phyloP scores from a whole-genome alignment of 1,140 invertebrate genomes.

The Pemphigus obesinymphae region DNA sequence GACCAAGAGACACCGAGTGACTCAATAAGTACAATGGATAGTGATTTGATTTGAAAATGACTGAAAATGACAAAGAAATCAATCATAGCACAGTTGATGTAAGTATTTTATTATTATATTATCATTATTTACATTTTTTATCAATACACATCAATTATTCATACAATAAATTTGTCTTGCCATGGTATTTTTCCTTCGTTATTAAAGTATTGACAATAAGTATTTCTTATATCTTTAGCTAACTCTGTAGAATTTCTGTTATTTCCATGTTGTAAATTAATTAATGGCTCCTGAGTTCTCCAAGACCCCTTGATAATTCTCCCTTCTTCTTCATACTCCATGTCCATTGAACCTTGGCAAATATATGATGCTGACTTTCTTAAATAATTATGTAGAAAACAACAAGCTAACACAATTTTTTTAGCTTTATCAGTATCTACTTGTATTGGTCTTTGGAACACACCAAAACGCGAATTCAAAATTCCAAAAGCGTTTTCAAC shows the following conservation, averaged over 20 bases:
- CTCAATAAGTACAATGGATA: slow-evolving; percentile 43
- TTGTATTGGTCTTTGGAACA: slow-evolving; percentile 1
- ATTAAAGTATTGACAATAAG: background rate
- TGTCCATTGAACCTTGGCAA: background rate
- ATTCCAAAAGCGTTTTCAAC: slow-evolving; percentile 14
- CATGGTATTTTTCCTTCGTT: background rate
- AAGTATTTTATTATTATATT: background rate
- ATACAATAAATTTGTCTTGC: background rate
- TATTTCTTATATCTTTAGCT: background rate
- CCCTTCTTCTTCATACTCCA: background rate
- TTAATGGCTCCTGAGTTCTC: background rate
- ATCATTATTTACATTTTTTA: background rate
- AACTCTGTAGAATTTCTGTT: background rate
- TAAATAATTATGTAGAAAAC: slow-evolving; percentile 39
- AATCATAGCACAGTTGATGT: slow-evolving; percentile 40
- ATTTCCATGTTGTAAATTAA: background rate
- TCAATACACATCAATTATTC: background rate
- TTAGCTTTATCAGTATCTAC: slow-evolving; percentile 31
- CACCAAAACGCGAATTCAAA: background rate
- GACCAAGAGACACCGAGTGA: slow-evolving; percentile 42
- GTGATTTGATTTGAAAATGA: too few relatives aligned
- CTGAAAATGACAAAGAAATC: slow-evolving; percentile 16
- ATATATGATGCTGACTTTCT: background rate
- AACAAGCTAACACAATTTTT: slow-evolving; percentile 35
- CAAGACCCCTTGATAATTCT: background rate